Evolutionary conservation across 1,140 invertebrate species (phyloP), one percentile per base, ranked within the genome.

Genomic region (Drosophila pallidifrons): DNA sequence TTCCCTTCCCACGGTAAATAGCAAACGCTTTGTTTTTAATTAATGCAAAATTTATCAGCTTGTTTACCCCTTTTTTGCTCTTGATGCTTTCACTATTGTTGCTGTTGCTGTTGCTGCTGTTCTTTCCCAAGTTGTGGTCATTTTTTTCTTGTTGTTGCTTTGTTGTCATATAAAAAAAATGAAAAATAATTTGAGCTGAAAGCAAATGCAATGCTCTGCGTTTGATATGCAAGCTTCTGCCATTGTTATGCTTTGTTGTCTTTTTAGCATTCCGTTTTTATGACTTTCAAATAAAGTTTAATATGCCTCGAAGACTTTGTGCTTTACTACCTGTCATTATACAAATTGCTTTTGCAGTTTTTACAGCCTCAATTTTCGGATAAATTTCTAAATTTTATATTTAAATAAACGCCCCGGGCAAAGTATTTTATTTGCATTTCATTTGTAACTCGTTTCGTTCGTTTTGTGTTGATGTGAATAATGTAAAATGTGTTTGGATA

Each of bases 11-110:
- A 0, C 49, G 10, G 3, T 5, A 51, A 49, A 52, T 46, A 43
- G 43, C 45, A 57, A 41, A 28, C 15, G 38, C 35, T 63, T 77
- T 38, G 47, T 54, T 65, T 66, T 75, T 72, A 79, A 86, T 87
- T 79, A 77, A 87, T 88, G 80, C 76, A 67, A 64, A 67, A 79
- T 73, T 75, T 72, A 55, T 66, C 59, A 73, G 55, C 66, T 67
- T 69, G 66, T 76, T 64, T 59, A 58, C 35, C 45, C 41, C 28
- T 47, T 54, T 58, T 13, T 47, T 47, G 32, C 20, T 61, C 58
- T n/a, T 38, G 47, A 54, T 38, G 64, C 35, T 16, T 28, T 45
- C 57, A 55, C 66, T 54, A 51, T 45, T 25, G 63, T 8, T 28
- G 28, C 43, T 63, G 57, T 60, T 54, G 57, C 51, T 69, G 49